phyloP scores from a whole-genome alignment of 2,113 vertebrate species.

The Larimichthys crocea region DNA sequence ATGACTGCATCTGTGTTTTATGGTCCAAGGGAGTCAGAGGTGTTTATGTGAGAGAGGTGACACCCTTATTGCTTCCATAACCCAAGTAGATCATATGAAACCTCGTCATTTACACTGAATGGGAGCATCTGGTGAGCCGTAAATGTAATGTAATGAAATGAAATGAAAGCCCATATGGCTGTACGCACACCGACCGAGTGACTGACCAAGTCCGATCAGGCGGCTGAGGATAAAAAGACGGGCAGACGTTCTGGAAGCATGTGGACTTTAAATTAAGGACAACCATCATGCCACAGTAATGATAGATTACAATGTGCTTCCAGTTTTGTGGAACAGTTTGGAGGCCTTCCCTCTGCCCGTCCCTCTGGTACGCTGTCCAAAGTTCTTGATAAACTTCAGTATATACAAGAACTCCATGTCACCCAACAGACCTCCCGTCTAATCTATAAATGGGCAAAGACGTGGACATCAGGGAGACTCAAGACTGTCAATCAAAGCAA shows the following conservation, averaged over 20 bases:
- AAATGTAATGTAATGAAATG: slow-evolving; percentile 79
- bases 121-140: slow-evolving; percentile 77
- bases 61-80: slow-evolving; percentile 80
- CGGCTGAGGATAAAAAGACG: neutral
- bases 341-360: neutral
- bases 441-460: no score
- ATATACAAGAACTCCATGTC: neutral
- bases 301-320: neutral
- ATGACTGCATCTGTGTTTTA: slow-evolving; percentile 64
- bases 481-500: no score
- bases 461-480: no score
- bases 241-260: slow-evolving; percentile 14
- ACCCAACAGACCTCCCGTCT: neutral
- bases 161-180: slow-evolving; percentile 70
- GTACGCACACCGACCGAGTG: slow-evolving; percentile 9
- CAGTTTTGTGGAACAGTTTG: neutral
- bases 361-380: neutral
- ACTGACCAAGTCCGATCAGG: slow-evolving; percentile 40
- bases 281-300: neutral
- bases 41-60: slow-evolving; percentile 76
- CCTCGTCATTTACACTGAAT: slow-evolving; percentile 77
- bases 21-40: slow-evolving; percentile 68
- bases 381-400: neutral
- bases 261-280: slow-evolving; percentile 3
- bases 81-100: slow-evolving; percentile 79